Conservation (phyloP, 2,888 invertebrate genomes). For the Cheilosia urbana region DNA sequence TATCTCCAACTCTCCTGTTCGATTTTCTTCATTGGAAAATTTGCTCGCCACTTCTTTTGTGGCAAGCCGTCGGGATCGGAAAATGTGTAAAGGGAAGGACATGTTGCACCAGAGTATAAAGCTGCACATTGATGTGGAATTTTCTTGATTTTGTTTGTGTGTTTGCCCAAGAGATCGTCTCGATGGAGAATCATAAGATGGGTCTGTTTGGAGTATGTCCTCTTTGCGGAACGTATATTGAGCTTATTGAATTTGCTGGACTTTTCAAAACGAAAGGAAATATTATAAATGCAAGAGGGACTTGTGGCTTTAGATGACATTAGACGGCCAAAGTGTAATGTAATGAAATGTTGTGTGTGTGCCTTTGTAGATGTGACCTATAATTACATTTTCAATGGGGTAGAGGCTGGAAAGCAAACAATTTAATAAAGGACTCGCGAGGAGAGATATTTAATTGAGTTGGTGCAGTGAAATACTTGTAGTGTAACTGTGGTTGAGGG, state of each 20-base stretch:
- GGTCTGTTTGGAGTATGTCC: conserved; percentile 3
- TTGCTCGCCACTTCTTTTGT: conserved; percentile 33
- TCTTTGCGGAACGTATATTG: conserved; percentile 37
- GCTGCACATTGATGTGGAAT: conserved; percentile 65
- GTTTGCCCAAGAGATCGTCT: conserved; percentile 55
- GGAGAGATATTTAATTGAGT: too few relatives aligned
- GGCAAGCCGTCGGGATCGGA: neutral
- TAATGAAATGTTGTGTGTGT: conserved; percentile 13
- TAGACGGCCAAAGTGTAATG: conserved; percentile 1
- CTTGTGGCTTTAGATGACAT: conserved; percentile 33
- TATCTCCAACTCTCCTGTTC: conserved; percentile 6
- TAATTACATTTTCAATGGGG: conserved; percentile 16
- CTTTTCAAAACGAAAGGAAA: conserved; percentile 31
- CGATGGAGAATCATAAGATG: conserved; percentile 22
- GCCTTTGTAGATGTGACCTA: conserved; percentile 12
- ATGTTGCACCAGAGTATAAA: conserved; percentile 58
- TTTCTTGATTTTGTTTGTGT: conserved; percentile 47
- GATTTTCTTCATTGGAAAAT: conserved; percentile 11
- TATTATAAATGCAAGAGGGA: conserved; percentile 30
- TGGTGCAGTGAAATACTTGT: too few relatives aligned
- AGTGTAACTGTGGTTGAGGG: too few relatives aligned
- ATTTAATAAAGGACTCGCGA: too few relatives aligned
- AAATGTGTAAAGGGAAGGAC: conserved; percentile 44
- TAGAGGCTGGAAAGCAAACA: neutral
- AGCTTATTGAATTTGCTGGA: conserved; percentile 52